phyloP scores from a whole-genome alignment of 1,140 invertebrate genomes.

The Lutraria rhynchaena region DNA sequence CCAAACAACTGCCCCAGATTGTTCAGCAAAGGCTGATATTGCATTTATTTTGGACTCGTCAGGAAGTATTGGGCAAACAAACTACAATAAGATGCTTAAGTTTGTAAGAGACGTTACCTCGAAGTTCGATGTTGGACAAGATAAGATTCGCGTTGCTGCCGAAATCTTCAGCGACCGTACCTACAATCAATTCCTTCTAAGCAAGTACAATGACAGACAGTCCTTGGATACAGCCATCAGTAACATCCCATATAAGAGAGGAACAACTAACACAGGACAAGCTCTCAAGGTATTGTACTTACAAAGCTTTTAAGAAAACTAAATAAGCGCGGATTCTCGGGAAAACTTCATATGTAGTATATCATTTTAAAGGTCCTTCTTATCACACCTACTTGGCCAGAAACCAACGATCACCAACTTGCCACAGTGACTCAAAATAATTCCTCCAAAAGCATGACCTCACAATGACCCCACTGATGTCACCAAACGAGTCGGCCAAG shows the following conservation, averaged over 20 bases:
- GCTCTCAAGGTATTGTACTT: conserved; percentile 56
- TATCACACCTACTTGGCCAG: no score
- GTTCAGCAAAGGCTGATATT: conserved; percentile 65
- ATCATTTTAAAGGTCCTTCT: no score
- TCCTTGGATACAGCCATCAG: conserved; percentile 60
- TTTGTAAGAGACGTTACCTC: conserved; percentile 64
- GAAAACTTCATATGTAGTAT: no score
- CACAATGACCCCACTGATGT: no score
- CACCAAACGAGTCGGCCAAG: no score
- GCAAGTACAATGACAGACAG: conserved; percentile 30
- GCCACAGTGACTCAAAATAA: no score
- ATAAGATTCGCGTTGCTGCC: conserved; percentile 66
- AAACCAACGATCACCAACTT: no score
- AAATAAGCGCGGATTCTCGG: no score
- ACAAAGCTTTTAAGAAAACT: background rate
- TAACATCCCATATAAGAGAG: conserved; percentile 66
- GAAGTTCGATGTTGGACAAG: conserved; percentile 64
- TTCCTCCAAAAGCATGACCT: no score
- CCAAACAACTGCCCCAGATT: conserved; percentile 12
- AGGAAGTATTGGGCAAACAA: conserved; percentile 65
- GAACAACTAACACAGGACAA: conserved; percentile 70
- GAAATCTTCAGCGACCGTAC: conserved; percentile 66
- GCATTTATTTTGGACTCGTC: conserved; percentile 72
- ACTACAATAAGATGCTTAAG: conserved; percentile 70
- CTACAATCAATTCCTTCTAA: conserved; percentile 66